phyloP scores from a whole-genome alignment of 2,797 vertebrate genomes.

The Acanthopagrus latus region DNA sequence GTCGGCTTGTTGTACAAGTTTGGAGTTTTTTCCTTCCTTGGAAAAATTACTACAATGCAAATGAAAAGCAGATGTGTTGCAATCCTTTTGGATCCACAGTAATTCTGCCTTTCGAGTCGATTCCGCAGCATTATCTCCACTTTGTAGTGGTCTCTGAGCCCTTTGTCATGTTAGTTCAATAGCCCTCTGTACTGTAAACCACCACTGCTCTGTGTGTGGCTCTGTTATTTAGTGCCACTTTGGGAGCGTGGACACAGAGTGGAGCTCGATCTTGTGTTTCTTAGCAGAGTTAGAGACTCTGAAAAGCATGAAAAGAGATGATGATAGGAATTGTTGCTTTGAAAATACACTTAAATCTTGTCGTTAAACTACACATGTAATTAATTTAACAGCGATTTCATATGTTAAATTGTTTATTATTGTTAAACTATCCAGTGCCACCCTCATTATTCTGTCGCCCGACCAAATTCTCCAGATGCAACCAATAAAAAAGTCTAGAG shows the following conservation, averaged over 20 bases:
- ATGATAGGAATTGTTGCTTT: conserved; percentile 33
- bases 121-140: conserved; percentile 58
- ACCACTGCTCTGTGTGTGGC: conserved; percentile 65
- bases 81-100: conserved; percentile 44
- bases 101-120: conserved; percentile 49
- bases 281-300: not conserved
- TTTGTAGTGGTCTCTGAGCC: conserved; percentile 67
- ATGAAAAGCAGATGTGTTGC: conserved; percentile 65
- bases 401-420: conserved; percentile 16
- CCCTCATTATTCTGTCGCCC: conserved; percentile 4
- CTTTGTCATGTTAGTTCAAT: conserved; percentile 80
- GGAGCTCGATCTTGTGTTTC: conserved; percentile 44
- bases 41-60: conserved; percentile 51
- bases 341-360: conserved; percentile 15
- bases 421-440: conserved; percentile 31
- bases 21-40: conserved; percentile 32
- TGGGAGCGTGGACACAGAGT: conserved; percentile 56
- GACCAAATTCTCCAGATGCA: conserved; percentile 32
- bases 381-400: not conserved
- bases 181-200: conserved; percentile 64
- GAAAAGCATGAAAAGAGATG: conserved; percentile 34
- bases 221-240: conserved; percentile 73
- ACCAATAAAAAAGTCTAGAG: conserved; percentile 20
- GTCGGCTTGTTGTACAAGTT: conserved; percentile 49
- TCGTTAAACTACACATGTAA: not conserved